phyloP scores from a whole-genome alignment of 2,888 invertebrate genomes.

The Acanthococcus lagerstroemiae region DNA sequence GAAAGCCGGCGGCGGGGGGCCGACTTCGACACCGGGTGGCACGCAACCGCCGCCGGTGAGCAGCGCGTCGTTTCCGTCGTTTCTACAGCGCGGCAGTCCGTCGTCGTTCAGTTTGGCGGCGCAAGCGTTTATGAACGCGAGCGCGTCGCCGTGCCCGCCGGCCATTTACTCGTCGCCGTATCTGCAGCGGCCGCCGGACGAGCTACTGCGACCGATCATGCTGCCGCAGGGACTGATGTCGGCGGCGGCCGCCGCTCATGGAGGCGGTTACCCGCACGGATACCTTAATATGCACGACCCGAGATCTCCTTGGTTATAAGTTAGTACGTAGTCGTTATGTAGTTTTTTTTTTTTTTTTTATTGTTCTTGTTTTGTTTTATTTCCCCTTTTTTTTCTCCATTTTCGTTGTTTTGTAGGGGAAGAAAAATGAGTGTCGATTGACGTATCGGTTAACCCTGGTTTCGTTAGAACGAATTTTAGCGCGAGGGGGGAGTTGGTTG shows the following conservation, averaged over 20 bases:
- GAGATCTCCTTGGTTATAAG: slow-evolving; percentile 56
- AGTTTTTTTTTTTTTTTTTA: background rate
- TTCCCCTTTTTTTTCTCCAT: no score
- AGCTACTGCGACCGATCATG: slow-evolving; percentile 45
- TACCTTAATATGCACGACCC: slow-evolving; percentile 53
- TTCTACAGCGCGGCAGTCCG: slow-evolving; percentile 40
- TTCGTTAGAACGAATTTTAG: no score
- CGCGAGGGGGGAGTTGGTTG: no score
- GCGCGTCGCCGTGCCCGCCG: slow-evolving; percentile 38
- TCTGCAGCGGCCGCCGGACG: slow-evolving; percentile 53
- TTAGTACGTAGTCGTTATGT: background rate
- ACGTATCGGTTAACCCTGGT: no score
- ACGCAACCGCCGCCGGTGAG: background rate
- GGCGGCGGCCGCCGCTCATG: slow-evolving; percentile 10
- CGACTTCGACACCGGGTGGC: background rate
- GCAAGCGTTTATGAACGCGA: slow-evolving; percentile 48
- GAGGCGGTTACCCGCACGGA: slow-evolving; percentile 44
- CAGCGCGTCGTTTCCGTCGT: slow-evolving; percentile 13
- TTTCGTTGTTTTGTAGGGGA: no score
- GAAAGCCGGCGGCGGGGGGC: slow-evolving; percentile 7
- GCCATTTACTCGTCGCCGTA: slow-evolving; percentile 55
- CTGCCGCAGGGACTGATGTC: slow-evolving; percentile 45
- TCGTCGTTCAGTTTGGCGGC: slow-evolving; percentile 44
- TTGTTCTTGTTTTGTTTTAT: no score
- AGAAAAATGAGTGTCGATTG: no score